Evolutionary conservation across 2,797 vertebrate species (phyloP).

Genomic region (Acanthurus lineatus): DNA sequence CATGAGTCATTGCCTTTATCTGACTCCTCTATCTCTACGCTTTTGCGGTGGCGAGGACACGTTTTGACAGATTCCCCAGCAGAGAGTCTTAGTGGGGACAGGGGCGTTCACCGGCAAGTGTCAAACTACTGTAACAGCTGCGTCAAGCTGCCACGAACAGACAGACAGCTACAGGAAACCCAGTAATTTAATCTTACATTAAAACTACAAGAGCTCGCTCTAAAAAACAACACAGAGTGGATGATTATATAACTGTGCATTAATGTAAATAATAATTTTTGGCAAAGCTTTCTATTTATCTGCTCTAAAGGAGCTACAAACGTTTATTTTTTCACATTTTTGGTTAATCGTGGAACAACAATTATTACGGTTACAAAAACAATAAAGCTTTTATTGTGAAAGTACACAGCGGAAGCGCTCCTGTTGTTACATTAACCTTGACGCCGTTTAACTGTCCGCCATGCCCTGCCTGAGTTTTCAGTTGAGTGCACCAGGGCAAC

Average conservation of each 20-base stretch:
- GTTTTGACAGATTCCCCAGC: slow-evolving; percentile 80
- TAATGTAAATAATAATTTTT: fast-evolving
- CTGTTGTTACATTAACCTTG: fast-evolving
- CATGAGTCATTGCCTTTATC: neutral
- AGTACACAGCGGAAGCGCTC: neutral
- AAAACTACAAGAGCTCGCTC: slow-evolving; percentile 8
- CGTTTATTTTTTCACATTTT: fast-evolving
- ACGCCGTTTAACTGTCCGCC: slow-evolving; percentile 58
- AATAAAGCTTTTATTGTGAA: slow-evolving; percentile 42
- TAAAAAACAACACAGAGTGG: too few relatives aligned
- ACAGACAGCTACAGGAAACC: neutral
- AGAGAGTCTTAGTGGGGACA: slow-evolving; percentile 63
- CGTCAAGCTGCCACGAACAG: slow-evolving; percentile 12
- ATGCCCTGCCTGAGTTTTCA: slow-evolving; percentile 73
- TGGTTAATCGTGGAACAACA: fast-evolving
- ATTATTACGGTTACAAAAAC: fast-evolving
- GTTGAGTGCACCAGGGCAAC: slow-evolving; percentile 70
- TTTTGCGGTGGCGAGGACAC: slow-evolving; percentile 49
- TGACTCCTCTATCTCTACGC: slow-evolving; percentile 1
- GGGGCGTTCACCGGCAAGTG: slow-evolving; percentile 83
- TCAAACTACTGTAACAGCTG: slow-evolving; percentile 63
- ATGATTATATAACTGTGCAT: fast-evolving
- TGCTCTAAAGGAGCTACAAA: fast-evolving
- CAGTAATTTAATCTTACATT: neutral
- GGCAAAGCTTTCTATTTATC: fast-evolving